Evolutionary conservation across 2,113 vertebrate species (phyloP).

Genomic region (Neodontobutis hainanensis): DNA sequence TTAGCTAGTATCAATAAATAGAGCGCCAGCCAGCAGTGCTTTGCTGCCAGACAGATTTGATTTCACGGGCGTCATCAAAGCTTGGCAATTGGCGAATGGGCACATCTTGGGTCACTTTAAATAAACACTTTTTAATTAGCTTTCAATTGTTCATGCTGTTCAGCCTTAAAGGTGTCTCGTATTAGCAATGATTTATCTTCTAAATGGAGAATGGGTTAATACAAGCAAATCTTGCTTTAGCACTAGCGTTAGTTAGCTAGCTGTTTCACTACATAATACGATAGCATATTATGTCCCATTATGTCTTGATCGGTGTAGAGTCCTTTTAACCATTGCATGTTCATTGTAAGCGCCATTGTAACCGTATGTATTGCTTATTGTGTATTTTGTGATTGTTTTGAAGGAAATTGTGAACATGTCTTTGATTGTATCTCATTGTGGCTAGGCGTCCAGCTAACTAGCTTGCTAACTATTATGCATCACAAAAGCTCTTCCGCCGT

Average conservation of each 20-base stretch:
- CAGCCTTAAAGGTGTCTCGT: accelerated
- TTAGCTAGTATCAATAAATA: constrained; percentile 68
- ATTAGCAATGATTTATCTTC: neutral
- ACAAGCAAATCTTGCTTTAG: constrained; percentile 17
- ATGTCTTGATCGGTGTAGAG: neutral
- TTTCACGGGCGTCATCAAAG: constrained; percentile 74
- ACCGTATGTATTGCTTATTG: neutral
- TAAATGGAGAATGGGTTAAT: neutral
- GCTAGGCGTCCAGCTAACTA: constrained; percentile 59
- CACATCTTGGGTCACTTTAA: neutral
- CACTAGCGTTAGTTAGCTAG: constrained; percentile 51
- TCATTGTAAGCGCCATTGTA: neutral
- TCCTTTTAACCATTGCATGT: neutral
- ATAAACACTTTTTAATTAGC: neutral
- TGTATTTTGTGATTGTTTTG: constrained; percentile 38
- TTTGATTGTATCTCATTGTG: constrained; percentile 64
- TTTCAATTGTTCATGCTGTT: neutral
- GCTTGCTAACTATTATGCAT: constrained; percentile 72
- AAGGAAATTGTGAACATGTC: constrained; percentile 24
- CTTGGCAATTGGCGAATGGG: constrained; percentile 46
- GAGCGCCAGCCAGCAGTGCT: constrained; percentile 59
- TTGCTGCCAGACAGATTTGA: constrained; percentile 66
- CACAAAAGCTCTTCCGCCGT: constrained; percentile 72
- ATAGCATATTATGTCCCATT: neutral
- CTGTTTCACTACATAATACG: constrained; percentile 26